phyloP scores from a whole-genome alignment of 2,113 vertebrate genomes.

The Pongo abelii region DNA sequence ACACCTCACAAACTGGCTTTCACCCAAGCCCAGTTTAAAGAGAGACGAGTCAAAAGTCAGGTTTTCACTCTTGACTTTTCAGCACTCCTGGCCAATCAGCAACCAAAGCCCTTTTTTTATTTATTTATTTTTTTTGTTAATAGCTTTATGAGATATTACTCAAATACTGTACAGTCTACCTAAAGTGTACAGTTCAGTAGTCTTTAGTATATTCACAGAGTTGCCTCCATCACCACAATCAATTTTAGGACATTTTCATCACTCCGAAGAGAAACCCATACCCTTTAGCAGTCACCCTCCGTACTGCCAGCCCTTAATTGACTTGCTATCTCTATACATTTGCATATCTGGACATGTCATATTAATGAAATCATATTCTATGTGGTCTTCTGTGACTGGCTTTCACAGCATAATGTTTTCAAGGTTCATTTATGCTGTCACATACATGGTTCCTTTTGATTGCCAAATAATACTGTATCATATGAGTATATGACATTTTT shows the following conservation, averaged over 20 bases:
- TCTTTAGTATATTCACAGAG: neutral
- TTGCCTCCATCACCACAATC: neutral
- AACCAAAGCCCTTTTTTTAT: neutral
- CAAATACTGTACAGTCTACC: neutral
- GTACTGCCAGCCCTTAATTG: neutral
- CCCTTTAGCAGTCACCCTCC: neutral
- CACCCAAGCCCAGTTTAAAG: neutral
- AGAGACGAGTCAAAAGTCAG: too few relatives aligned
- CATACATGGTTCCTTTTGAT: neutral
- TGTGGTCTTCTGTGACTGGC: neutral
- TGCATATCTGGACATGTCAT: neutral
- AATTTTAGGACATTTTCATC: neutral
- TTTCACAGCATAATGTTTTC: neutral
- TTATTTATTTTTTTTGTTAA: neutral
- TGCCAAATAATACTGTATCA: neutral
- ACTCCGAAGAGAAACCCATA: neutral
- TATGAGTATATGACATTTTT: neutral
- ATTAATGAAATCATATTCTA: neutral
- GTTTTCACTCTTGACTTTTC: neutral
- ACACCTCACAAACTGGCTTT: neutral
- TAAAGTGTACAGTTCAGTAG: neutral
- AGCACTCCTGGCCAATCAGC: neutral
- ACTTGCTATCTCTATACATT: neutral
- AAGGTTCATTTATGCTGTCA: neutral
- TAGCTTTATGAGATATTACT: neutral